A percentile compares a stretch with the other conserved stretches of the same genome.
phyloP scores from a whole-genome alignment of 2,797 vertebrate genomes.

The Psittacula derbiana region DNA sequence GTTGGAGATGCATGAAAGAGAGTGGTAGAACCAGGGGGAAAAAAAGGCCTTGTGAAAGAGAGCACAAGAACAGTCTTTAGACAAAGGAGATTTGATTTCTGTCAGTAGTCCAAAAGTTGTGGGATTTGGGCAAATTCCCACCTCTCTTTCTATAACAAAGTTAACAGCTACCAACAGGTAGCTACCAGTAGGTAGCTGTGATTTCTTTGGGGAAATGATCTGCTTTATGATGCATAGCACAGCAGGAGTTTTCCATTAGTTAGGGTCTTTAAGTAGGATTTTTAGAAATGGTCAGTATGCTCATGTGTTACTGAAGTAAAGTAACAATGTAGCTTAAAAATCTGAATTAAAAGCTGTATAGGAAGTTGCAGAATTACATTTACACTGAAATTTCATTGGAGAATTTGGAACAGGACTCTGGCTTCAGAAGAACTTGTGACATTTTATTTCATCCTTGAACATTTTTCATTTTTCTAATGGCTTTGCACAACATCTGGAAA shows the following conservation, averaged over 20 bases:
- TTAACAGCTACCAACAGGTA: neutral
- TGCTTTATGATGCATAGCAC: conserved; percentile 10
- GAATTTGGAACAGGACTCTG: neutral
- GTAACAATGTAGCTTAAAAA: neutral
- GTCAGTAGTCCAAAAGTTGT: neutral
- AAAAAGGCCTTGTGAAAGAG: neutral
- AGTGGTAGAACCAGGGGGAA: neutral
- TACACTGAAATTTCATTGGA: neutral
- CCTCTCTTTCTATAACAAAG: neutral
- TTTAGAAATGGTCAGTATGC: neutral
- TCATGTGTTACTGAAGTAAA: neutral
- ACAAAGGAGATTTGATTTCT: neutral
- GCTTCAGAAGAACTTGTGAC: neutral
- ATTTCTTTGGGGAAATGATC: neutral
- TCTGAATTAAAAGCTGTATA: neutral
- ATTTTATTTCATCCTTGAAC: neutral
- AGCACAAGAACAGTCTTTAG: neutral
- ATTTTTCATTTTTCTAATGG: neutral
- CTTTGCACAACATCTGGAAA: neutral
- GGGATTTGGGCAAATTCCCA: neutral
- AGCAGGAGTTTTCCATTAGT: neutral
- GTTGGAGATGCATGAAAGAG: neutral
- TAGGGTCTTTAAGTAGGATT: neutral
- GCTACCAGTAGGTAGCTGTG: neutral
- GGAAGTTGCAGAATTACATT: neutral